Percentiles rank a stretch among this genome's conserved stretches.
phyloP scores from a whole-genome alignment of 2,113 vertebrate genomes.

The Calidris pugnax region DNA sequence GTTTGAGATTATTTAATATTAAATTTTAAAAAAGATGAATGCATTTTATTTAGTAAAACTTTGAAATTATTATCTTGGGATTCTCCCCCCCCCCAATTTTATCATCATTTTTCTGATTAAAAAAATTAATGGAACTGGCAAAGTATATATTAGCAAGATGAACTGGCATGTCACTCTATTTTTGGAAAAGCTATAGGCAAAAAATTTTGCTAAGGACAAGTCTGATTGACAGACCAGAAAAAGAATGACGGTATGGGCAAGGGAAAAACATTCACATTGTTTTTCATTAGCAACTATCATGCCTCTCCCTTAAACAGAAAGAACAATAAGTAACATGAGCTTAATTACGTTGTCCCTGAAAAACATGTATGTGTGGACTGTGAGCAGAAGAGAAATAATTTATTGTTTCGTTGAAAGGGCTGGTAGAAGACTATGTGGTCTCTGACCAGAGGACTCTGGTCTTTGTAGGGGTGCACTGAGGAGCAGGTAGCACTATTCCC shows the following conservation, averaged over 20 bases:
- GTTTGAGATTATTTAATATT: not conserved
- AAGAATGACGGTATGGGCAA: not conserved
- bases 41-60: not conserved
- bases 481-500: not conserved
- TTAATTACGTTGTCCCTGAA: not conserved
- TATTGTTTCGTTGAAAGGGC: not conserved
- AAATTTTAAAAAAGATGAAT: not conserved
- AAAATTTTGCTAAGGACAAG: not conserved
- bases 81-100: accelerated
- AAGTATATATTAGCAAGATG: not conserved
- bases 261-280: not conserved
- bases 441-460: not conserved
- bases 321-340: not conserved
- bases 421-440: not conserved
- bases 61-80: not conserved
- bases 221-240: not conserved
- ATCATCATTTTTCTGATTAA: not conserved
- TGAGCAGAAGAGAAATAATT: not conserved
- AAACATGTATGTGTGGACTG: not conserved
- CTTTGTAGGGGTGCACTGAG: not conserved
- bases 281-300: not conserved
- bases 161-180: not conserved
- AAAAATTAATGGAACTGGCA: not conserved
- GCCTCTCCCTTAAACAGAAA: not conserved
- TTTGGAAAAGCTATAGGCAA: not conserved